Evolutionary conservation across 1,140 invertebrate genomes (phyloP), one percentile per base, ranked within the genome.

Genomic region (Drosophila nebulosa): DNA sequence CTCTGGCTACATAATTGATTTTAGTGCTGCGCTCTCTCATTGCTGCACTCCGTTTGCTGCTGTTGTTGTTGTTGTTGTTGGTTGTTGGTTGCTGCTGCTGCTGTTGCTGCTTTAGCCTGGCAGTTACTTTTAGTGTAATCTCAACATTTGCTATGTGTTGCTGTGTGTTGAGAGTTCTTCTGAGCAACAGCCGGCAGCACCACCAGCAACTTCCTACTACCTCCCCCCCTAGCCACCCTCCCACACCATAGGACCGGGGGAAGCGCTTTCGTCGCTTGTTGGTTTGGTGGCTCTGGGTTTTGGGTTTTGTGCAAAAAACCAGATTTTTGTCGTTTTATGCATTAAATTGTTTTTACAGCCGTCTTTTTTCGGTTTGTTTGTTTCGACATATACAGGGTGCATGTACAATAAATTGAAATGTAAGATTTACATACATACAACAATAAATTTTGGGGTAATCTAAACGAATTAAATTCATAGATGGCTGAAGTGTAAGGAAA

Each of bases 301-400:
- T 62, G 56, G 81, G 75, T 80, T 85, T 85, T 81, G 86, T 81
- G 83, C 74, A 71, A 86, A 86, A 86, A 86, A 86, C 81, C 81
- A 86, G 81, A 86, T 86, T 86, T 86, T 86, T 81, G 81, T 86
- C 83, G 81, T 86, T 86, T 86, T 86, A 81, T 86, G 83, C 81
- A 86, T 86, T 86, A 86, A 81, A 86, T 86, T 86, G 81, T 86
- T 86, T 86, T 86, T 88, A 86, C 83, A 86, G 83, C 81, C 81
- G 81, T 74, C 71, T 80, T 86, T 86, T 73, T 71, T 58, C 26
- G 52, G 21, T 32, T 46, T 46, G 39, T 46, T 46, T 46, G 39
- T 46, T 46, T 46, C 39, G 39, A 46, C 21, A 62, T 39, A 66
- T 78, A 86, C 73, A 85, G 81, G 80, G 80, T 85, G 46, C 21